Evolutionary conservation across 2,113 vertebrate genomes (phyloP), one percentile per base, ranked within the genome.

Genomic region (Origma solitaria): DNA sequence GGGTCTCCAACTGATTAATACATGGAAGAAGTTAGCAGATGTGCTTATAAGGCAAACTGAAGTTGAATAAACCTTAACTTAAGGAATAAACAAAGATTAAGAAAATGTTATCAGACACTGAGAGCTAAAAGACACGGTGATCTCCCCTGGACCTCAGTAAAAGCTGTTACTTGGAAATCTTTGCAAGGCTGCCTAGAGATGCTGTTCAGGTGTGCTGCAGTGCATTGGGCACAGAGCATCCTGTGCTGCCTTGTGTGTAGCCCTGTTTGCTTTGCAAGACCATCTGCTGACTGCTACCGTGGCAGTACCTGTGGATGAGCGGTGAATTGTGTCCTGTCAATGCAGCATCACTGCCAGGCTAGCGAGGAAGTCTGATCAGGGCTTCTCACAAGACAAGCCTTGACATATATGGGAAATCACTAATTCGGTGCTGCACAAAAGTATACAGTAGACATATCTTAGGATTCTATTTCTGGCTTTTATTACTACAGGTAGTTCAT

Each of bases 211-310:
- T 23, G 33, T 61, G 28, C 17, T 42, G 54, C 22, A 35, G 44
- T 18, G 4, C 20, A 3, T 13, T 0, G 2, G 27, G 27, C 40
- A 66, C 44, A 38, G 42, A 75, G 53, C 40, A 53, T 24, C 24
- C 44, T 33, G 42, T 40, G 40, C 47, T 62, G 3, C 6, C 0
- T 2, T 18, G 15, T 25, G 19, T 7, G 6, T 6, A 2, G 31
- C 30, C 53, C 40, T 53, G 49, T n/a, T 79, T 58, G 70, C 40
- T 82, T 44, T 42, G 24, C 44, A 19, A 7, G 61, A 4, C 27
- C 64, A 1, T 24, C 38, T 2, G 2, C 58, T 81, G 20, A 1
- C 30, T 73, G 37, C 33, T 47, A 1, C n/a, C 9, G 4, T 20
- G 64, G 40, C 51, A 37, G 37, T 31, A 58, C 38, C 54, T 73